Percentiles rank a stretch among this genome's conserved stretches.
These are phyloP conservation scores for Phocides pigmalion DNA, from an alignment of 1,140 invertebrate species.

Conservation along the genomic window DNA sequence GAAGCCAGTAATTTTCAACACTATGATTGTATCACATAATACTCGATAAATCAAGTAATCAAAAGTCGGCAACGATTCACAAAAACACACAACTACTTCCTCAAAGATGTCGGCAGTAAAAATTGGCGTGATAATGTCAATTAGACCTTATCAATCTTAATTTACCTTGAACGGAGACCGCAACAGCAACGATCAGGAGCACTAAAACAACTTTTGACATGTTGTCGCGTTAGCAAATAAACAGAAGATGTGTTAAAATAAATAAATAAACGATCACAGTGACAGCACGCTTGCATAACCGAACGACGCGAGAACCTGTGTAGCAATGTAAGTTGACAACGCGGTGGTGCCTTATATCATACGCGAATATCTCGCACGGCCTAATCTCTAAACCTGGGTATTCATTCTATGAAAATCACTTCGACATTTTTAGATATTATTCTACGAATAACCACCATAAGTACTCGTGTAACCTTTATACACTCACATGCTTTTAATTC, in stretches of 20 bases:
- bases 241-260: constrained; percentile 9
- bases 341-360: constrained; percentile 27
- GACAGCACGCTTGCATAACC: constrained; percentile 3
- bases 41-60: no score
- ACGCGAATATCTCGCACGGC: constrained; percentile 14
- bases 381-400: not conserved
- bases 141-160: not conserved
- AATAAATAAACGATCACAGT: constrained; percentile 17
- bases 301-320: constrained; percentile 16
- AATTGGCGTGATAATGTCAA: not conserved
- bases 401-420: not conserved
- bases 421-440: not conserved
- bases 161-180: constrained; percentile 48
- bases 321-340: not conserved
- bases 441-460: no score
- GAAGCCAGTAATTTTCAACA: no score
- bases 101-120: not conserved
- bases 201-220: constrained; percentile 44
- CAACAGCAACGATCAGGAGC: constrained; percentile 21
- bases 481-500: no score
- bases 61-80: no score
- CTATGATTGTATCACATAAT: no score
- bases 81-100: not conserved
- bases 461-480: no score
- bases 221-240: constrained; percentile 22